Base-by-base conservation (phyloP, 23 tunicate genomes). In the Trididemnum miniatum region DNA sequence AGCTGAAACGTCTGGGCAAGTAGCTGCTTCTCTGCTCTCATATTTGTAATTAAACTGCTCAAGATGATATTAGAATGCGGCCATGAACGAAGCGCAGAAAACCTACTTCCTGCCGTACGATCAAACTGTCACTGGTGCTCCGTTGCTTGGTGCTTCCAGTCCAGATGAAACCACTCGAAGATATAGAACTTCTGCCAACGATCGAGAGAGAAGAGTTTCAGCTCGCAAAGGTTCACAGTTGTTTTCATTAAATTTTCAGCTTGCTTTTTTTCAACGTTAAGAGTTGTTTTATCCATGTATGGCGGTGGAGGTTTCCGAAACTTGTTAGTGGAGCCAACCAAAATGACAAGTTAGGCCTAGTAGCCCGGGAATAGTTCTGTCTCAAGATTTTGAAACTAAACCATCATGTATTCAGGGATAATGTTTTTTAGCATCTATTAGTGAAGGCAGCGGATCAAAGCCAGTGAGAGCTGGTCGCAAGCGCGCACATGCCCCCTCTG, bases 171-270 rank as follows among this genome's bases (percentile, higher is more conserved):
- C 2, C 20, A 66, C 15, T 28, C 29, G 90, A 36, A 52, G 84
- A 49, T 92, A 92, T 59, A 79, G 82, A 63, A 92, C 97, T 5
- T 92, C 97, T 7, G 97, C 97, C 29, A 79, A 79, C 71, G 97
- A 92, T 34, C 71, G 97, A 23, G 97, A 71, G 65, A 77, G 71
- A 77, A 59, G 97, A 69, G 63, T 57, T 49, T 31, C 89, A 50
- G 71, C 83, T 35, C 85, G 91, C 12, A 12, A 40, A 52, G 71
- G 87, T 83, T n/a, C n/a, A n/a, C n/a, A 44, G 15, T 44, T 44
- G 54, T 44, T 44, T 44, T 44, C 15, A 15, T 7, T 44, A 15
- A 15, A 15, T 44, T 44, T 44, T 44, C 15, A n/a, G n/a, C n/a
- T n/a, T n/a, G n/a, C n/a, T n/a, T n/a, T n/a, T n/a, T n/a, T n/a